These are phyloP conservation scores for Cottus gobio DNA, from an alignment of 2,113 vertebrate species.

Conservation along the genomic window DNA sequence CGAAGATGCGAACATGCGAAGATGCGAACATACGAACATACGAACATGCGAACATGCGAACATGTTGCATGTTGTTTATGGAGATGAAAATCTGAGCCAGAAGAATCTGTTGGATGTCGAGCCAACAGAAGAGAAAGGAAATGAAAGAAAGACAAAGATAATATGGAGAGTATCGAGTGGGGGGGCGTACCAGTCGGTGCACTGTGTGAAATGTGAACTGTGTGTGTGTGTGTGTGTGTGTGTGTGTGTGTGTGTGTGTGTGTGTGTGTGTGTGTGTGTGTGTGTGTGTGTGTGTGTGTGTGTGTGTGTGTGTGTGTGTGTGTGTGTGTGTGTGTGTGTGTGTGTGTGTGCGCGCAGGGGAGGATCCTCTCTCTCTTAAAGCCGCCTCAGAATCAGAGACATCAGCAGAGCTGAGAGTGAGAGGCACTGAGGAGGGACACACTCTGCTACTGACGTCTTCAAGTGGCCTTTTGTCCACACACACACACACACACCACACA, in stretches of 20 bases:
- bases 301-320: constrained; percentile 31
- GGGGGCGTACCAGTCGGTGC: constrained; percentile 65
- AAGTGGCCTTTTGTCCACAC: not conserved
- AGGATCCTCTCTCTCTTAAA: constrained; percentile 67
- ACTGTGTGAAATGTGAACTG: constrained; percentile 54
- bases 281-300: constrained; percentile 44
- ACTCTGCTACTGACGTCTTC: constrained; percentile 22
- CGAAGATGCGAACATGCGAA: too few relatives aligned
- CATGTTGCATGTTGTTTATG: not conserved
- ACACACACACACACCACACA: constrained; percentile 20
- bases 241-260: constrained; percentile 42
- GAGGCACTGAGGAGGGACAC: constrained; percentile 55
- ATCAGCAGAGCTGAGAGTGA: constrained; percentile 63
- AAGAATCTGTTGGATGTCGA: not conserved
- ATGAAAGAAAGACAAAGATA: constrained; percentile 13
- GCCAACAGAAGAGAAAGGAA: not conserved
- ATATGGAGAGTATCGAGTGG: not conserved
- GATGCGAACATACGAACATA: not conserved
- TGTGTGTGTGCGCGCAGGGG: constrained; percentile 51
- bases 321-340: constrained; percentile 48
- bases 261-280: constrained; percentile 39
- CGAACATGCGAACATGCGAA: too few relatives aligned
- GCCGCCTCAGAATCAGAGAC: constrained; percentile 37
- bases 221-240: constrained; percentile 40
- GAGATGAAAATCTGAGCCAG: not conserved